Evolutionary conservation across 1,140 invertebrate species (phyloP), one percentile per base, ranked within the genome.

Genomic region (Bathynomus jamesi): DNA sequence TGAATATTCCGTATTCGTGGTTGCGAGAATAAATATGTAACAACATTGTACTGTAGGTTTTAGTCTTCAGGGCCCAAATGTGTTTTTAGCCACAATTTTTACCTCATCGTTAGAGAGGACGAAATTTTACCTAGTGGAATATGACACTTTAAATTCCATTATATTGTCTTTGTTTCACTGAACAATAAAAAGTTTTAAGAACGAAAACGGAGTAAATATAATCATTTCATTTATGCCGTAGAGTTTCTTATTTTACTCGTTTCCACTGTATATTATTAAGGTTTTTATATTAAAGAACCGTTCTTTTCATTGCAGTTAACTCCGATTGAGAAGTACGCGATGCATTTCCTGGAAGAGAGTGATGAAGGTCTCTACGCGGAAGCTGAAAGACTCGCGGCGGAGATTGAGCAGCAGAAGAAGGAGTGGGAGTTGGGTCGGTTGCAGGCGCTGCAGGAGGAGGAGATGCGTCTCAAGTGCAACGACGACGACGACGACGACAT

Each of bases 391-490:
- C 89, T 90, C 11, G 94, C 94, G 10, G 91, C 92, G 21, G 91
- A 97, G 82, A 89, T 96, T 71, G 93, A 95, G 79, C 87, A 91
- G 74, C 89, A 93, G 82, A 96, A 96, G 82, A 89, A 90, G 76
- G 94, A 97, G 80, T 98, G 96, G 95, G 95, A 98, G 81, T 82
- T 91, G 68, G 90, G 91, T 79, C 87, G 94, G 1, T 83, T 93
- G 71, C 88, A 91, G 66, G 81, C 82, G 4, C 69, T 85, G 63
- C 84, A 84, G 76, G 82, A 86, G 76, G 84, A 85, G 70, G 84
- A 85, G 70, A 83, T 85, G 77, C 72, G 81, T 53, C 69, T 80
- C 68, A 80, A 81, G 5, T 82, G 84, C 69, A 71, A 74, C 61
- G 72, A 60, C 0, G 76, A 78, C 28, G 79, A 78, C 24, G 66